Base-by-base conservation (phyloP, 2,888 invertebrate species). In the Xestia xanthographa region DNA sequence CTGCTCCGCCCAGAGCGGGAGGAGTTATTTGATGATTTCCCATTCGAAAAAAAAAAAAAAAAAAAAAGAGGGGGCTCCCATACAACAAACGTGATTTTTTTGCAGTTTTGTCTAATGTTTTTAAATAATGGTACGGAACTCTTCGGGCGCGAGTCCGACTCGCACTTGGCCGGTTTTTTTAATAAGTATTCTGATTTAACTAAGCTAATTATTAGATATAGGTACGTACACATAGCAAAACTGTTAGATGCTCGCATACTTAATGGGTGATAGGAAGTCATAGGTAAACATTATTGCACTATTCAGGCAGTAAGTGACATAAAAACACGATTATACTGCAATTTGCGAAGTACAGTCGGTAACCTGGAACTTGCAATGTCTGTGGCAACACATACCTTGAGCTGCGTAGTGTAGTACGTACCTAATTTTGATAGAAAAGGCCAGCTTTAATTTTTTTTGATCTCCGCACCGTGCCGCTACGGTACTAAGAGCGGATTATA, bases 151-250 rank as follows among this genome's bases (percentile, higher is more conserved):
- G n/a, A n/a, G n/a, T n/a, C n/a, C n/a, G n/a, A n/a, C n/a, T n/a
- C n/a, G n/a, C n/a, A n/a, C n/a, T n/a, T n/a, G n/a, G n/a, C n/a
- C n/a, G n/a, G n/a, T n/a, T 41, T 41, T 41, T 41, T 38, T 34
- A 34, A n/a, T n/a, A n/a, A n/a, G 4, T 8, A 77, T n/a, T 38
- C 50, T 29, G 3, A 34, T 50, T 56, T 41, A 53, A 17, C 26
- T 34, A 22, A 72, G 79, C 29, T 72, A n/a, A 62, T 53, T 38
- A 58, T 34, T 43, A 41, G 14, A 9, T 38, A n/a, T 43, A 41
- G 14, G 14, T 38, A n/a, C 14, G 53, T 78, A 65, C 22, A 58
- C 22, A 78, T 14, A n/a, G 14, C 5, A 0, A 8, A 66, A 53
- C 22, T 0, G 45, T 70, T 20, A 45, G n/a, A 9, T 70, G 14